Conservation (phyloP, 2,113 vertebrate species). For the Notechis scutatus region DNA sequence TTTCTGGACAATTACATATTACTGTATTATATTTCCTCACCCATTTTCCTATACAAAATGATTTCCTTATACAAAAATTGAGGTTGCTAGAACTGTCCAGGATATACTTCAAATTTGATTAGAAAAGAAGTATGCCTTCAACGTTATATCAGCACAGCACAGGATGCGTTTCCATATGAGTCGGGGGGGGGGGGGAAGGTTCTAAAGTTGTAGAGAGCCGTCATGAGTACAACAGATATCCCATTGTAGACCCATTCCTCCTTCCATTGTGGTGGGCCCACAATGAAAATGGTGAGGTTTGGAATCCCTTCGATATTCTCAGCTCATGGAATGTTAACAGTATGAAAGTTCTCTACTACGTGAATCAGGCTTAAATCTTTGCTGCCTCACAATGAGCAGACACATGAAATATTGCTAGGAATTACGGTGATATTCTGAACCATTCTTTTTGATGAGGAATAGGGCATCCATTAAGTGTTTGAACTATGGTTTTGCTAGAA, state of each 20-base stretch:
- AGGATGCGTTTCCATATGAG: not conserved
- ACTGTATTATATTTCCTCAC: not conserved
- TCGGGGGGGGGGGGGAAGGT: rapidly evolving
- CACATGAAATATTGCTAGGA: not conserved
- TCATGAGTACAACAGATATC: not conserved
- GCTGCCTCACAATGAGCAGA: not conserved
- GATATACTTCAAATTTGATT: not conserved
- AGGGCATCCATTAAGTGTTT: not conserved
- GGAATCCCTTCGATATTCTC: not conserved
- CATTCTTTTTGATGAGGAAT: not conserved
- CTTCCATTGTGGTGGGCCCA: not conserved
- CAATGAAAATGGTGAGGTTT: not conserved
- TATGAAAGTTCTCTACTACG: not conserved
- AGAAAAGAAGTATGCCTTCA: not conserved
- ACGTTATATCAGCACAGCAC: not conserved
- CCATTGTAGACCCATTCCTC: not conserved
- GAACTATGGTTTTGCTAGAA: not conserved
- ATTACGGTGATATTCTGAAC: not conserved
- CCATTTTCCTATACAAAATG: not conserved
- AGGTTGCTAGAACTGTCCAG: not conserved
- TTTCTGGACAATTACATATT: not conserved
- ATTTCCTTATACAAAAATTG: not conserved
- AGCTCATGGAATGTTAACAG: not conserved
- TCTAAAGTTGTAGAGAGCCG: not conserved
- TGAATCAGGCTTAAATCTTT: not conserved